Percentiles rank a stretch among this genome's conserved stretches.
These are phyloP conservation scores for Fistularia commersonii DNA, from an alignment of 2,797 vertebrate species.

Conservation along the genomic window DNA sequence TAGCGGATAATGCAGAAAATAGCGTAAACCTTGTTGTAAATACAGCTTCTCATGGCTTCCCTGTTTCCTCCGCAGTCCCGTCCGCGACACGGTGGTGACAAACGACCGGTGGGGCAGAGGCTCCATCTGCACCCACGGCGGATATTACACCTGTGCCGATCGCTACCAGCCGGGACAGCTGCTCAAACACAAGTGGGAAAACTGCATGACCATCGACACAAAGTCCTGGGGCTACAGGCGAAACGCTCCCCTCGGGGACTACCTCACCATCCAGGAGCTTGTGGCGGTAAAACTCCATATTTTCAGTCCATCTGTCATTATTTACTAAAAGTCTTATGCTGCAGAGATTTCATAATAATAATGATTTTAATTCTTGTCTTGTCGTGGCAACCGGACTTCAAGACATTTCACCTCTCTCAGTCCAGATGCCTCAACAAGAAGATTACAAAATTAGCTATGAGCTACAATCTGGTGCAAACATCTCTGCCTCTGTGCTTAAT, in stretches of 20 bases:
- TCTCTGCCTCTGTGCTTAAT: no score
- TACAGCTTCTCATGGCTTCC: no score
- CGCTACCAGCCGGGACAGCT: slow-evolving; percentile 90
- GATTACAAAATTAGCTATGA: no score
- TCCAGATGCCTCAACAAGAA: no score
- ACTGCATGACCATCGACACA: slow-evolving; percentile 93
- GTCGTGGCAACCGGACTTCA: no score
- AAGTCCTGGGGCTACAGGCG: slow-evolving; percentile 91
- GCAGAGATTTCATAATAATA: no score
- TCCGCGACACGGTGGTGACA: slow-evolving; percentile 89
- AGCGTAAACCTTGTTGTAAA: not conserved
- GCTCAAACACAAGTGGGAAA: slow-evolving; percentile 93
- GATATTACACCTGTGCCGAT: slow-evolving; percentile 90
- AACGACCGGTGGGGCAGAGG: slow-evolving; percentile 92
- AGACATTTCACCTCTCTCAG: no score
- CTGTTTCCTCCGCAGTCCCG: slow-evolving; percentile 75
- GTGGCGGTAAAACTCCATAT: slow-evolving; percentile 68
- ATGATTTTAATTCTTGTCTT: no score
- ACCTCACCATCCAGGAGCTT: slow-evolving; percentile 80
- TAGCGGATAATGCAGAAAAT: not conserved
- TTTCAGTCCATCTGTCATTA: no score
- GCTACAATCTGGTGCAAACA: no score
- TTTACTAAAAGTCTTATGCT: no score
- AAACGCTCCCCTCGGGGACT: slow-evolving; percentile 81
- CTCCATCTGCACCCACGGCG: slow-evolving; percentile 86